Conservation (phyloP, 2,888 invertebrate genomes). For the Priocnemis perturbator region DNA sequence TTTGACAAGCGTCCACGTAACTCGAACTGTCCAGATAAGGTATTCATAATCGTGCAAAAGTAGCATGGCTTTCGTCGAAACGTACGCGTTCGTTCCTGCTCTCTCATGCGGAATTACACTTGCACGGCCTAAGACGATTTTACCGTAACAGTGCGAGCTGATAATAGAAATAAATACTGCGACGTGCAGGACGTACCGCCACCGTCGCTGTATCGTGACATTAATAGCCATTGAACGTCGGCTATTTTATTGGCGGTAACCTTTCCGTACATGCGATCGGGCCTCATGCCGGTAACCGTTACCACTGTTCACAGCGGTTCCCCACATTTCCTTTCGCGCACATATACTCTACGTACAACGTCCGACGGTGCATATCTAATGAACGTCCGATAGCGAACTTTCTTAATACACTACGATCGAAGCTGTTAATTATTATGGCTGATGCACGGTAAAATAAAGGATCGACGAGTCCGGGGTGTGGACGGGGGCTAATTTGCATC, state of each 20-base stretch:
- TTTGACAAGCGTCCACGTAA: too few relatives aligned
- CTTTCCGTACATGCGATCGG: conserved; percentile 49
- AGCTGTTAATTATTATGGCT: conserved; percentile 54
- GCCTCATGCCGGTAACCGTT: conserved; percentile 52
- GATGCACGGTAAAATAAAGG: conserved; percentile 47
- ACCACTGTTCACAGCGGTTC: conserved; percentile 14
- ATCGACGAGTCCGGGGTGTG: conserved; percentile 29
- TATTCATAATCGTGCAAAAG: too few relatives aligned
- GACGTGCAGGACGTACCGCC: conserved; percentile 49
- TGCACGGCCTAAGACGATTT: too few relatives aligned
- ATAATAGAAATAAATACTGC: conserved; percentile 40
- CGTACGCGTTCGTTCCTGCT: too few relatives aligned
- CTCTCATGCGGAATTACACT: too few relatives aligned
- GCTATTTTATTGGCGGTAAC: conserved; percentile 54
- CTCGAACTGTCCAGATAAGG: too few relatives aligned
- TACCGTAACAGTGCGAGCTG: too few relatives aligned
- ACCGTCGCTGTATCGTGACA: conserved; percentile 46
- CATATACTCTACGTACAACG: too few relatives aligned
- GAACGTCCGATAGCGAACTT: conserved; percentile 46
- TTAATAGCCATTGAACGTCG: conserved; percentile 53
- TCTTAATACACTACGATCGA: conserved; percentile 54
- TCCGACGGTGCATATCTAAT: conserved; percentile 43
- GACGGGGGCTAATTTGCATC: conserved; percentile 46
- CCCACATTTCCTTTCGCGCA: too few relatives aligned
- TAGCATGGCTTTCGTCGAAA: too few relatives aligned